Base-by-base conservation (phyloP, 92 coral and sea anemone species). In the Muricea muricata region DNA sequence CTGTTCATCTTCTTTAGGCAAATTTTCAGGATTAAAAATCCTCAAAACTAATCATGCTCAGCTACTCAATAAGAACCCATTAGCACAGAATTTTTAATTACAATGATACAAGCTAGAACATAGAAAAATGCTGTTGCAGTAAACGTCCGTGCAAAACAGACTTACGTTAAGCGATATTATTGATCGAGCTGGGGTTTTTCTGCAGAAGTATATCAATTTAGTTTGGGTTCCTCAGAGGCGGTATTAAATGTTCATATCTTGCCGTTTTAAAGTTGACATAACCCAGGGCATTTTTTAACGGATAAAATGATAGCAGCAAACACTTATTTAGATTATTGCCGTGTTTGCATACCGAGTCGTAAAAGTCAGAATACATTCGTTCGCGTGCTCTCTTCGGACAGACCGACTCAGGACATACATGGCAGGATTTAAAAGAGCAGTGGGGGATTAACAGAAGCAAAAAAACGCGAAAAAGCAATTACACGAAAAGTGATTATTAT, bases 401-500 rank as follows among this genome's bases (percentile, higher is more conserved):
- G 18, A 52, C n/a, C 60, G 18, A 52, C 3, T 37, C 5, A 9
- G 20, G 7, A 52, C 3, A 1, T 0, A 2, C 2, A 13, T 2
- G 4, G 24, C 60, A 17, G 21, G 2, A 52, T 52, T 52, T 20
- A 1, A 17, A 52, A 0, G 60, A 10, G 4, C 26, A 4, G 60
- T 37, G 9, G 42, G 0, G 23, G 18, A 25, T 7, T 52, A 7
- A 52, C 4, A 52, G 18, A 52, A 52, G 60, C 60, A 13, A 52
- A 75, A 75, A 50, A 75, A 25, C 28, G 39, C 60, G 25, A 14
- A 17, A 73, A 73, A 35, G 56, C 79, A 73, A 73, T 72, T 40
- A 75, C 65, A 40, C 28, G 65, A 50, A 58, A 75, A 75, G 65
- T 26, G 80, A 47, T 73, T 50, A 29, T 50, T 50, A 75, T 75